Base-by-base conservation (phyloP, 2,888 invertebrate genomes). In the Incurvaria masculella region DNA sequence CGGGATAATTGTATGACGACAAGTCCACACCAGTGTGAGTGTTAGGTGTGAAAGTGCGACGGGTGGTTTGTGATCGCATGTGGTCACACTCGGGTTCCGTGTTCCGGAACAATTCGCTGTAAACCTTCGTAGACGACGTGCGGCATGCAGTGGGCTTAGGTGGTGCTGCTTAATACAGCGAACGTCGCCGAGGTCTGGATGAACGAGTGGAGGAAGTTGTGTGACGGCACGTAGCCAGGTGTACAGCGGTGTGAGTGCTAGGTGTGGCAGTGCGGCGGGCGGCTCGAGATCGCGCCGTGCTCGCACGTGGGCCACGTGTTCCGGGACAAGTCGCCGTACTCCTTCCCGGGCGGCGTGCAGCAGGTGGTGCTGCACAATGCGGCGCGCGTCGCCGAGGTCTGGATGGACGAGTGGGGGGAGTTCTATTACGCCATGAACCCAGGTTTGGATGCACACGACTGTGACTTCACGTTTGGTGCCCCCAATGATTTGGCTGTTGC, bases 401-500 rank as follows among this genome's bases (percentile, higher is more conserved):
- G 99, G 99, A 92, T 99, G 91, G 99, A 98, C 86, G 96, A 98
- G 78, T 98, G 97, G 93, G 90, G 94, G 76, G 94, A 94, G 81
- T 97, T 97, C 88, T 97, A 94, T 87, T 96, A 94, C 88, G 93
- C 94, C 79, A 95, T 97, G 91, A 96, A 94, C 80, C 92, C 95
- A 92, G 95, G 95, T 95, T 89, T 84, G 81, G 69, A 33, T 33
- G 8, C 14, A 14, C 6, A 33, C n/a, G n/a, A n/a, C n/a, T n/a
- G n/a, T n/a, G n/a, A n/a, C n/a, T n/a, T n/a, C n/a, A 33, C 14
- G 33, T 33, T 23, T 23, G 23, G 23, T 23, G 4, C 23, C n/a
- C n/a, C n/a, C n/a, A n/a, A n/a, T n/a, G n/a, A n/a, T n/a, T n/a
- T 51, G 45, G 52, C 49, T 52, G 18, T 47, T 47, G 52, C 45